These are phyloP conservation scores for Chromoteleia sp. DNA, from an alignment of 2,888 invertebrate species.

Conservation along the genomic window DNA sequence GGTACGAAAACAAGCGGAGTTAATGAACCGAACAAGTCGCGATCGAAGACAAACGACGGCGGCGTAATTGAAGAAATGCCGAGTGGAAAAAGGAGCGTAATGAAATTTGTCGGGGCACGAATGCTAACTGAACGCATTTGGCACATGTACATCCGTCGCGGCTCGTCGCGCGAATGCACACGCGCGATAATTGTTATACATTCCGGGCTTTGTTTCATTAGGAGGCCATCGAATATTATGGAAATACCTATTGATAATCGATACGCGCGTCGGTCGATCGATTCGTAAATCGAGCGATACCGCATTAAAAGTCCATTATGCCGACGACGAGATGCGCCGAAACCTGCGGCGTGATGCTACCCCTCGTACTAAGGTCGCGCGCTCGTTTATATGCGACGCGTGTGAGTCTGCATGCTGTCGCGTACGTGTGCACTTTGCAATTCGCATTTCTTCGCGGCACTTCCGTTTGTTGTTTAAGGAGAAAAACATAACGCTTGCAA, in stretches of 20 bases:
- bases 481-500: constrained; percentile 57
- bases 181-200: constrained; percentile 36
- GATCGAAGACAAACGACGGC: constrained; percentile 15
- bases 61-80: constrained; percentile 11
- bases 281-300: constrained; percentile 61
- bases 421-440: constrained; percentile 57
- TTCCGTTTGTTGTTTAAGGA: constrained; percentile 40
- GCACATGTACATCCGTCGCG: constrained; percentile 20
- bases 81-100: constrained; percentile 8
- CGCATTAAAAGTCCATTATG: constrained; percentile 69
- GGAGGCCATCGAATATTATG: constrained; percentile 50
- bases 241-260: constrained; percentile 57
- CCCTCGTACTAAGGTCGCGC: constrained; percentile 49
- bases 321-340: constrained; percentile 39
- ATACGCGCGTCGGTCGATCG: constrained; percentile 39
- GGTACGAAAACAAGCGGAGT: constrained; percentile 17
- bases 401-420: constrained; percentile 50
- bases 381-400: constrained; percentile 57
- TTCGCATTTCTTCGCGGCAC: constrained; percentile 49
- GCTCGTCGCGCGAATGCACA: constrained; percentile 20
- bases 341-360: constrained; percentile 24
- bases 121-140: constrained; percentile 17
- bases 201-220: constrained; percentile 49
- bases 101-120: constrained; percentile 19
- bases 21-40: constrained; percentile 34